phyloP scores from a whole-genome alignment of 2,888 invertebrate genomes.

The Protophormia terraenovae region DNA sequence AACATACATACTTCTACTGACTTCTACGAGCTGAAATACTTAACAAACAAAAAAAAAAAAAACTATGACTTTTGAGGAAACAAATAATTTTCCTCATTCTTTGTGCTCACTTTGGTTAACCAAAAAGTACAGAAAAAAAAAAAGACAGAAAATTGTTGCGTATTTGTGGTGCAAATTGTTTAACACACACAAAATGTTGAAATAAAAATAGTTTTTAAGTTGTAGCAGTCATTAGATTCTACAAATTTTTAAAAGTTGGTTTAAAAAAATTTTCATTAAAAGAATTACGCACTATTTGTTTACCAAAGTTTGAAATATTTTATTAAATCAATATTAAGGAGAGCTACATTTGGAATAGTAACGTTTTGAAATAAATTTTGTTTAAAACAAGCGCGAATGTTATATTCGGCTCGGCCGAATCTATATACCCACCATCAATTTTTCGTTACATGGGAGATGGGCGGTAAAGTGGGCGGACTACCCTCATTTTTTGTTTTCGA shows the following conservation, averaged over 20 bases:
- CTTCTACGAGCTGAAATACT: not conserved
- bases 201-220: not conserved
- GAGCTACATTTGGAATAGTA: too few relatives aligned
- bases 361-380: too few relatives aligned
- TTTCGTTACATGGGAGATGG: too few relatives aligned
- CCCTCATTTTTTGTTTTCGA: too few relatives aligned
- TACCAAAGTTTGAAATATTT: not conserved
- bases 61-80: conserved; percentile 9
- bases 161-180: conserved; percentile 30
- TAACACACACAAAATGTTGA: not conserved
- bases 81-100: conserved; percentile 22
- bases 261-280: not conserved
- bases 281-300: not conserved
- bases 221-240: not conserved
- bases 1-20: not conserved
- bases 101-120: conserved; percentile 9
- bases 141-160: not conserved
- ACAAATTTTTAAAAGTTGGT: conserved; percentile 1
- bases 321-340: too few relatives aligned
- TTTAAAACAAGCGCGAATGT: too few relatives aligned
- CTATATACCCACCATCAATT: too few relatives aligned
- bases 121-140: not conserved
- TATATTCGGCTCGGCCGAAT: too few relatives aligned
- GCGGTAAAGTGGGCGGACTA: too few relatives aligned
- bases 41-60: not conserved